Evolutionary conservation across 2,888 invertebrate species (phyloP), one percentile per base, ranked within the genome.

Genomic region (Rambutsinella grinnellia): DNA sequence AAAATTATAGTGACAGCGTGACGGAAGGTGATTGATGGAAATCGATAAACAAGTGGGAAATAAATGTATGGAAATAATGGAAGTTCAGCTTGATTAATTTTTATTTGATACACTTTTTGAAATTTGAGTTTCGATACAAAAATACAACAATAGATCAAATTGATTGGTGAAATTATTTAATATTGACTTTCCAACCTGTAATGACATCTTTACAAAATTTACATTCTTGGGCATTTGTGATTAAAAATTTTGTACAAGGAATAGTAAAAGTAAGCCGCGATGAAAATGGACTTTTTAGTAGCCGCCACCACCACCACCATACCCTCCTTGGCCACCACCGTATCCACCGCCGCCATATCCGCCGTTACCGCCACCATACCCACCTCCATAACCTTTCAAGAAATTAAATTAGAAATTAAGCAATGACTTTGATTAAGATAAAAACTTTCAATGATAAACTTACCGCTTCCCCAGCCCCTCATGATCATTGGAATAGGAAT

Each of bases 291-390:
- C 17, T n/a, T 57, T 65, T 6, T 28, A 24, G 47, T 58, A 57
- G 1, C 68, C 49, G 26, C 69, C 49, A 44, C 71, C 63, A 2
- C 72, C 65, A 57, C n/a, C n/a, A n/a, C n/a, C n/a, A n/a, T n/a
- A n/a, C n/a, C n/a, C n/a, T n/a, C n/a, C n/a, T n/a, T n/a, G n/a
- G n/a, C n/a, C n/a, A n/a, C n/a, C n/a, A n/a, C n/a, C n/a, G n/a
- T 68, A 67, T 15, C 74, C 74, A 36, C 67, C 67, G 13, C 69
- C 69, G 49, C 60, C 58, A 19, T 60, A 47, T 6, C 67, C 57
- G 17, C 24, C 44, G 10, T 53, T 23, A 13, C 70, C 63, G n/a
- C 58, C 57, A 15, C 68, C 58, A 28, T n/a, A n/a, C 5, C 26
- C 47, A 13, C 28, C 27, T 27, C 60, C 60, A 47, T 62, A 62